These are phyloP conservation scores for Ormyrus nitidulus DNA, from an alignment of 2,888 invertebrate species.

Conservation along the genomic window DNA sequence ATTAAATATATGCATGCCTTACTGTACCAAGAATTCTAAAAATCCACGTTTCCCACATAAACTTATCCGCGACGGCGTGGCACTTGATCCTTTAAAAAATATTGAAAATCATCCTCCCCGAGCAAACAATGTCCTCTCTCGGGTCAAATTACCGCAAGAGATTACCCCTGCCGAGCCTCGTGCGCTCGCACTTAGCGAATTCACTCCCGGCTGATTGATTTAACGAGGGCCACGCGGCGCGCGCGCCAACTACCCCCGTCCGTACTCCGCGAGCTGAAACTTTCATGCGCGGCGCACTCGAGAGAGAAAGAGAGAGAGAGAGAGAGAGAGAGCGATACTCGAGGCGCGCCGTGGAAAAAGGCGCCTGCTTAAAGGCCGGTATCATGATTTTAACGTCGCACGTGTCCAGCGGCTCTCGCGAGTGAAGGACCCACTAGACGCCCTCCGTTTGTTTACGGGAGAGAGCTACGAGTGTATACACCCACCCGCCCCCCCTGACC, in stretches of 20 bases:
- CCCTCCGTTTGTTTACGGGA: slow-evolving; percentile 38
- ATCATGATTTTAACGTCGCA: slow-evolving; percentile 74
- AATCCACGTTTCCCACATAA: no score
- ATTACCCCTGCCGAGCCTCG: no score
- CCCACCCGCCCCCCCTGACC: slow-evolving; percentile 33
- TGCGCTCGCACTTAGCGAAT: slow-evolving; percentile 5
- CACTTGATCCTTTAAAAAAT: no score
- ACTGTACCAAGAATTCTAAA: no score
- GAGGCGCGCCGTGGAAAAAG: slow-evolving; percentile 65
- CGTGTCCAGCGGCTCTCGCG: slow-evolving; percentile 68
- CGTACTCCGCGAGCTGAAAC: slow-evolving; percentile 47
- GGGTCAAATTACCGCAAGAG: no score
- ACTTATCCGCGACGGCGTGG: no score
- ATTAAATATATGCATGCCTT: no score
- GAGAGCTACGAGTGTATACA: background rate
- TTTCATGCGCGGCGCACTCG: slow-evolving; percentile 56
- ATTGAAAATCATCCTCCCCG: no score
- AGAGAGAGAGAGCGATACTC: slow-evolving; percentile 43
- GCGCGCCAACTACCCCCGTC: slow-evolving; percentile 21
- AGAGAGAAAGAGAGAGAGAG: slow-evolving; percentile 36
- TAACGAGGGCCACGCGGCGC: slow-evolving; percentile 50
- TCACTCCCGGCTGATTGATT: slow-evolving; percentile 36
- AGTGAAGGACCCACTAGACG: slow-evolving; percentile 68
- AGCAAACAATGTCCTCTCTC: no score
- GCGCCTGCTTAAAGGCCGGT: slow-evolving; percentile 65